phyloP scores from a whole-genome alignment of 2,797 vertebrate species.

The Notoglanidium macrostoma region DNA sequence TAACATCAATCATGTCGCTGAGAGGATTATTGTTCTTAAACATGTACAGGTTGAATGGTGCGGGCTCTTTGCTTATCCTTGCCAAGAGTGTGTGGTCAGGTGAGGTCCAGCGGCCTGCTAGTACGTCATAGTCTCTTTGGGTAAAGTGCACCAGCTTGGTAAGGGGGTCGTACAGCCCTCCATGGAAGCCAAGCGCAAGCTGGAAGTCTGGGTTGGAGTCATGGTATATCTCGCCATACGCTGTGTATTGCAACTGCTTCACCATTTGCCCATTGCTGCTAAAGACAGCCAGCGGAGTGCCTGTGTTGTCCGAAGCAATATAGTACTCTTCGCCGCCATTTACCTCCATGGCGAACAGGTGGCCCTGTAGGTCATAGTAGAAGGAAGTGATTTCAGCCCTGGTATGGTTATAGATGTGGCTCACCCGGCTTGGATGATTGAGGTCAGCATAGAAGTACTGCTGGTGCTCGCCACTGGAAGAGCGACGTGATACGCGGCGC shows the following conservation, averaged over 20 bases:
- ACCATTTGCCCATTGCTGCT: slow-evolving; percentile 89
- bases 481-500: slow-evolving; percentile 83
- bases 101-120: slow-evolving; percentile 86
- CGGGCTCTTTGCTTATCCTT: slow-evolving; percentile 81
- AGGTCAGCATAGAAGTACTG: slow-evolving; percentile 89
- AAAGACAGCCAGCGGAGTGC: slow-evolving; percentile 85
- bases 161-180: slow-evolving; percentile 87
- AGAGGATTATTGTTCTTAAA: slow-evolving; percentile 91
- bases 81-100: slow-evolving; percentile 86
- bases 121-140: slow-evolving; percentile 85
- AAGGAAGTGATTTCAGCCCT: slow-evolving; percentile 85
- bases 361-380: slow-evolving; percentile 88
- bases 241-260: slow-evolving; percentile 76
- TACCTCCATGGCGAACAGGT: slow-evolving; percentile 90
- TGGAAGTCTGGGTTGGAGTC: slow-evolving; percentile 89
- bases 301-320: slow-evolving; percentile 84
- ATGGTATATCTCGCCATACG: slow-evolving; percentile 80
- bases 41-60: slow-evolving; percentile 87
- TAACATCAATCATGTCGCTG: slow-evolving; percentile 85
- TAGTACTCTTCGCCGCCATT: slow-evolving; percentile 88
- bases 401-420: slow-evolving; percentile 87
- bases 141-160: slow-evolving; percentile 89
- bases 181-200: slow-evolving; percentile 86
- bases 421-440: slow-evolving; percentile 84
- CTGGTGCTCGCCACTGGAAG: slow-evolving; percentile 81